Conservation (phyloP, 2,888 invertebrate species). For the Pocota personata region DNA sequence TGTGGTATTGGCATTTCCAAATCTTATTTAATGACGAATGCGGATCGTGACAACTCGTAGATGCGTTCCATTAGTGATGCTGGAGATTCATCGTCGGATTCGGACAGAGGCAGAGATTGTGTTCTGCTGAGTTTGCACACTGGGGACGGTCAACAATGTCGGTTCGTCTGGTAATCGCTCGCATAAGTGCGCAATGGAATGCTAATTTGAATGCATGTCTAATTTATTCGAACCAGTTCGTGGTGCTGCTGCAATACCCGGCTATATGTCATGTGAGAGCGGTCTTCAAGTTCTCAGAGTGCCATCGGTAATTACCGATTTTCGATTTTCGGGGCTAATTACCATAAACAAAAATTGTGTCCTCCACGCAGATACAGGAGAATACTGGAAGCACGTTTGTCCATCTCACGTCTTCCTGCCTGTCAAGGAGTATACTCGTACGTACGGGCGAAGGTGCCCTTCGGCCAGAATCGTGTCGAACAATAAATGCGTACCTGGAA, state of each 20-base stretch:
- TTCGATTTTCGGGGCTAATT: constrained; percentile 73
- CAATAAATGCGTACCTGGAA: constrained; percentile 74
- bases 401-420: constrained; percentile 5
- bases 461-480: constrained; percentile 69
- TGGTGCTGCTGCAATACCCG: not conserved
- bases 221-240: constrained; percentile 69
- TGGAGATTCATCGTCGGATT: constrained; percentile 17
- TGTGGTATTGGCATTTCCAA: constrained; percentile 45
- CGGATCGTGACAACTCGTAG: constrained; percentile 71
- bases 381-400: constrained; percentile 4
- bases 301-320: constrained; percentile 71
- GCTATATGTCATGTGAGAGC: constrained; percentile 58
- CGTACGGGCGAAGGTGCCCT: constrained; percentile 37
- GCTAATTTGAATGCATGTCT: constrained; percentile 70
- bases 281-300: constrained; percentile 31
- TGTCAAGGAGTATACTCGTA: not conserved
- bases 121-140: not conserved
- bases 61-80: constrained; percentile 57
- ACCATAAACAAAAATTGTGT: constrained; percentile 72
- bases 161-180: constrained; percentile 59
- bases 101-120: constrained; percentile 37
- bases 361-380: constrained; percentile 30
- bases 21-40: constrained; percentile 71
- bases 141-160: constrained; percentile 19
- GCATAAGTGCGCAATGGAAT: constrained; percentile 64